Evolutionary conservation across 2,797 vertebrate genomes (phyloP).

Genomic region (Neostethus bicornis): DNA sequence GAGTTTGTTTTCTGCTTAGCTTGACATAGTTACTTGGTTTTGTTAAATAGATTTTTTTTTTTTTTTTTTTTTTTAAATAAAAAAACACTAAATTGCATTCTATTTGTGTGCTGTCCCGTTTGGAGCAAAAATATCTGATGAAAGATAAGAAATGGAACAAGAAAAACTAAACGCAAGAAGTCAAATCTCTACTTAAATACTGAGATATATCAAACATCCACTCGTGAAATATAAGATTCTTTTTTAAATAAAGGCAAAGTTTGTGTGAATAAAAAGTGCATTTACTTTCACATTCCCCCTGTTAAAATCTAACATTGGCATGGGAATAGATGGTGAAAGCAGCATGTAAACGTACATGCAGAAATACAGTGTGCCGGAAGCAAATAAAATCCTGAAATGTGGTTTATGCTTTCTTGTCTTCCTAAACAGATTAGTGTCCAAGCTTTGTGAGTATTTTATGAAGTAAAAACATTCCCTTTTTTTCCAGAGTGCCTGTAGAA

Average conservation of each 20-base stretch:
- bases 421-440: constrained; percentile 13
- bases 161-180: constrained; percentile 46
- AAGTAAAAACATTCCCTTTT: constrained; percentile 15
- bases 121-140: no score
- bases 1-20: no score
- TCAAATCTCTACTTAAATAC: constrained; percentile 48
- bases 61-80: no score
- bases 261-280: constrained; percentile 31
- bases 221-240: constrained; percentile 20
- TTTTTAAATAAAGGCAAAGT: constrained; percentile 42
- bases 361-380: constrained; percentile 43
- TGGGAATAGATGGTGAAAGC: constrained; percentile 47
- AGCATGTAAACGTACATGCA: constrained; percentile 52
- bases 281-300: constrained; percentile 11
- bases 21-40: no score
- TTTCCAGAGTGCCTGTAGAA: constrained; percentile 17
- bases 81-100: no score
- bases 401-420: constrained; percentile 25
- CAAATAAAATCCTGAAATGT: constrained; percentile 25
- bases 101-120: no score
- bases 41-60: no score
- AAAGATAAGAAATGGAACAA: constrained; percentile 2
- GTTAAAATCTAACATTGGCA: constrained; percentile 32
- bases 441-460: constrained; percentile 26
- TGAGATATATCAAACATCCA: constrained; percentile 25